Base-by-base conservation (phyloP, 2,113 vertebrate species). In the Prunella himalayana region DNA sequence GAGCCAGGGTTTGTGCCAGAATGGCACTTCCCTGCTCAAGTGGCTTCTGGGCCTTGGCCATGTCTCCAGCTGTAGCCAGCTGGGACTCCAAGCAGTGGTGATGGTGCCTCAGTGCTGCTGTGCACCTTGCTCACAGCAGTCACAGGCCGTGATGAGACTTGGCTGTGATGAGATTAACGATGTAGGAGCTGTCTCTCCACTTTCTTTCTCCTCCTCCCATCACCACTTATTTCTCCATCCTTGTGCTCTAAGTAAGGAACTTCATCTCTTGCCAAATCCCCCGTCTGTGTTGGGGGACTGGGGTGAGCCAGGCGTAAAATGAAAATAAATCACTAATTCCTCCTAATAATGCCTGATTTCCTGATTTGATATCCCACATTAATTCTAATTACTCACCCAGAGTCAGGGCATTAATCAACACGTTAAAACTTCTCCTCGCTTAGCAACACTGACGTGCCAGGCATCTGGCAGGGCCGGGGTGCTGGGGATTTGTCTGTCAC, bases 361-460 rank as follows among this genome's bases (percentile, higher is more conserved):
- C 97, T 97, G 96, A 97, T 97, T 97, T 98, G 97, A 96, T 98
- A 97, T 97, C 97, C 94, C 82, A 90, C 96, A 98, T 98, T 98
- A 98, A 98, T 98, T 98, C 97, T 98, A 98, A 97, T 98, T 98
- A 97, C 96, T 98, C 96, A 96, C 89, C 94, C 92, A 97, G 94
- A 97, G 97, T 97, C 90, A 96, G 95, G 96, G 92, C 92, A 98
- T 98, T 97, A 97, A 98, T 98, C 98, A 98, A 95, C 21, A 9
- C 3, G 42, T 94, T 96, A 93, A 95, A 93, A 96, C 93, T 96
- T 96, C 97, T 92, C 86, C 76, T 86, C 4, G 56, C 81, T 83
- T 97, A 97, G 94, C 83, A 94, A 92, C 76, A 72, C 75, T 69
- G 82, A 92, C 68, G 68, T 76, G 84, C 90, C 79, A 77, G 83